Evolutionary conservation across 1,140 invertebrate genomes (phyloP), one percentile per base, ranked within the genome.

Genomic region (Papilio polyxenes): DNA sequence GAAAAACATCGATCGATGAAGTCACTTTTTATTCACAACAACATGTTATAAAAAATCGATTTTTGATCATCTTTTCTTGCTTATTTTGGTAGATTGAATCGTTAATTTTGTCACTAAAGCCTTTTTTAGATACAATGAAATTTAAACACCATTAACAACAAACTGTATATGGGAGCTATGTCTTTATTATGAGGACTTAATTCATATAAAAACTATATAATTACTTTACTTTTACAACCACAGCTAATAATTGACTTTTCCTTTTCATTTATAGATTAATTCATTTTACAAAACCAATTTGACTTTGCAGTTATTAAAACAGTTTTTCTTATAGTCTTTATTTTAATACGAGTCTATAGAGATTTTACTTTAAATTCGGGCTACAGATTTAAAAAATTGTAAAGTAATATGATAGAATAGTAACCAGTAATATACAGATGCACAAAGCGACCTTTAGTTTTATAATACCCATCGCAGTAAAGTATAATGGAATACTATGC

Each of bases 11-110:
- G 78, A 80, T 80, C 62, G 78, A 80, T 80, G 77, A 65, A 80
- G 77, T 80, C 77, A 80, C 77, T 80, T 80, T 80, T 80, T 80
- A 80, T 80, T 44, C 44, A 31, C 78, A 80, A 79, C 53, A 31
- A 15, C 75, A 11, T 48, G 23, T 79, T 80, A 65, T 23, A 65
- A 77, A 77, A 77, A 77, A 77, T 56, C 75, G 75, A 48, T 56
- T 77, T 56, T 76, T 77, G 44, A 77, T 20, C 48, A 56, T 51
- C 44, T 37, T 77, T 77, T 56, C 49, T 77, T 77, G 48, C 75
- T 48, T 75, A 75, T 75, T 75, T 44, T 75, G 48, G 48, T 9
- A 48, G 74, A 75, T 75, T 72, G 65, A 72, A 72, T 72, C 31
- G 13, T 72, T 72, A 31, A 72, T 72, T 72, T 72, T 37, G 65